Evolutionary conservation across 2,888 invertebrate species (phyloP), one percentile per base, ranked within the genome.

Genomic region (Apotomis betuletana): DNA sequence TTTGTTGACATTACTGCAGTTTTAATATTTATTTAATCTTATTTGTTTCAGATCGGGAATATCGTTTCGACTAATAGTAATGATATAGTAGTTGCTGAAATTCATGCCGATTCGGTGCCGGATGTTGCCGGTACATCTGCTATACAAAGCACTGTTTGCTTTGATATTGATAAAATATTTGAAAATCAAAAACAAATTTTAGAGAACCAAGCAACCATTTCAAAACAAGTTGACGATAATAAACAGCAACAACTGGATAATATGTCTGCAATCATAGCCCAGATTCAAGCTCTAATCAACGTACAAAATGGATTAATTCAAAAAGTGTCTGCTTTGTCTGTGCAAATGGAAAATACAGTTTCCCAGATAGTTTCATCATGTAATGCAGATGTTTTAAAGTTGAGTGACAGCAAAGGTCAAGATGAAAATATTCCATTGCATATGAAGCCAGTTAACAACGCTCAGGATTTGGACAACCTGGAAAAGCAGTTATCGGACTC

Each of bases 321-420:
- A 60, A 68, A 61, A 44, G 60, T 68, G 49, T 62, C 73, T 68
- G 59, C 64, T 68, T 73, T 68, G 58, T 72, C 72, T 68, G 73
- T 73, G 58, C 73, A 73, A 65, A 46, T 73, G 55, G 73, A 69
- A 69, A 60, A 69, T 15, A 65, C 73, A 61, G 73, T 73, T 55
- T 69, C 65, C n/a, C 73, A 73, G 55, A 73, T 69, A 49, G 12
- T 67, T 51, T 46, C 54, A 54, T 62, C 71, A 62, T 60, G 44
- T 36, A 64, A 13, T 70, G 59, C 57, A 64, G 71, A 60, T 55
- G 51, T 71, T 10, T 13, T 41, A 57, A 67, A 41, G 54, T 73
- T 69, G 62, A 62, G 49, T 51, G 67, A 65, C 73, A 73, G 57
- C 67, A 69, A 67, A 65, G 57, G 73, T n/a, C 61, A 60, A 51